These are phyloP conservation scores for Lepidochitona cinerea DNA, from an alignment of 2,888 invertebrate species.

Conservation along the genomic window DNA sequence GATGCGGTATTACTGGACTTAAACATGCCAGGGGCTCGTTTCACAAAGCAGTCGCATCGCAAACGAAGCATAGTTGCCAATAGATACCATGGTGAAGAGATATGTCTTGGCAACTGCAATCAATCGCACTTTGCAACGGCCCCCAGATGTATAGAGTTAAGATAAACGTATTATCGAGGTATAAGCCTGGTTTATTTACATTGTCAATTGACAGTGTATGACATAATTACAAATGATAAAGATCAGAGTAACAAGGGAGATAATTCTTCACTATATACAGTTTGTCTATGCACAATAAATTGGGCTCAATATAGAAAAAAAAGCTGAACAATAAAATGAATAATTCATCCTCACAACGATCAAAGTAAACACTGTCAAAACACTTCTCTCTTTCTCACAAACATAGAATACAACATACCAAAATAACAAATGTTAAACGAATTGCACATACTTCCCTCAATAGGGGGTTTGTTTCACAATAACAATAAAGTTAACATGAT, in stretches of 20 bases:
- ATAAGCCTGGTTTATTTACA: constrained; percentile 6
- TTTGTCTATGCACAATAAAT: background rate
- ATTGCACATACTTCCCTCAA: background rate
- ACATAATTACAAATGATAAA: constrained; percentile 7
- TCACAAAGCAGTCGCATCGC: too few species aligned
- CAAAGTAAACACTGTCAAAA: too few species aligned
- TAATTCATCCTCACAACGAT: too few species aligned
- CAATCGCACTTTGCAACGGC: background rate
- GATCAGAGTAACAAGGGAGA: background rate
- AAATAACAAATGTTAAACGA: background rate
- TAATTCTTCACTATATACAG: constrained; percentile 1
- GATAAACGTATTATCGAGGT: background rate
- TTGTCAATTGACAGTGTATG: constrained; percentile 3
- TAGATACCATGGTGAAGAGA: too few species aligned
- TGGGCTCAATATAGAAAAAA: background rate
- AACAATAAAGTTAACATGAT: background rate
- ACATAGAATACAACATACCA: background rate
- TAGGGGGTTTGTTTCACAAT: background rate
- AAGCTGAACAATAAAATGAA: too few species aligned
- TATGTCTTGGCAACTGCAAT: too few species aligned
- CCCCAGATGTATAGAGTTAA: background rate
- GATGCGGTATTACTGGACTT: too few species aligned
- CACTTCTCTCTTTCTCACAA: background rate
- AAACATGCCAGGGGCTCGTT: background rate
- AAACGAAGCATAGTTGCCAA: too few species aligned